Base-by-base conservation (phyloP, 2,113 vertebrate species). In the Mohoua ochrocephala region DNA sequence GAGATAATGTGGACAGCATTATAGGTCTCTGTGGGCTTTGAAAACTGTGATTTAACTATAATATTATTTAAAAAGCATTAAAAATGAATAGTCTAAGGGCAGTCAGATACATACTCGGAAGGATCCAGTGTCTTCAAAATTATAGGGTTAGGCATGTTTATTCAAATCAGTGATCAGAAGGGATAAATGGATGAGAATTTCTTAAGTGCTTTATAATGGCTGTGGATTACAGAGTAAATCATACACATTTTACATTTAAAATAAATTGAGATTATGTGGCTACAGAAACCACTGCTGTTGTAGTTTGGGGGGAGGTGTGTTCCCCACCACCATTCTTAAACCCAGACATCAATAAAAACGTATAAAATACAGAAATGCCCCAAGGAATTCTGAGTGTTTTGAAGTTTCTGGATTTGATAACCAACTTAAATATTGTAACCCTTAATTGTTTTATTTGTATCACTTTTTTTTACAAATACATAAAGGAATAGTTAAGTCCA, bases 151-250 rank as follows among this genome's bases (percentile, higher is more conserved):
- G 30, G 10, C 85, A 70, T 93, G 68, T 94, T 97, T 93, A 92
- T 75, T 70, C n/a, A 75, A 96, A 73, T n/a, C 39, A 79, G 41
- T 83, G 69, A 95, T 94, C 75, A 84, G 73, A 91, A 82, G 52
- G 68, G 76, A 84, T 73, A 97, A 74, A 84, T 91, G 63, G 85
- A 83, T 96, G 47, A 94, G 92, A 96, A 95, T 90, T 97, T 42
- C 84, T 92, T 95, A 94, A 96, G 78, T 97, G 73, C 41, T 96
- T 96, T 93, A 47, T 87, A 97, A 91, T 89, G 76, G 35, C 59
- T 94, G 30, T 95, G 67, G 69, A 80, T 97, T 97, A 65, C 28
- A 92, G 84, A 80, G 67, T 35, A 96, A 97, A 97, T 97, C 31
- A 94, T 78, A 89, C 18, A 83, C 19, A 93, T 91, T 95, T 96